These are phyloP conservation scores for Antigone vipio DNA, from an alignment of 2,113 vertebrate species.

Conservation along the genomic window DNA sequence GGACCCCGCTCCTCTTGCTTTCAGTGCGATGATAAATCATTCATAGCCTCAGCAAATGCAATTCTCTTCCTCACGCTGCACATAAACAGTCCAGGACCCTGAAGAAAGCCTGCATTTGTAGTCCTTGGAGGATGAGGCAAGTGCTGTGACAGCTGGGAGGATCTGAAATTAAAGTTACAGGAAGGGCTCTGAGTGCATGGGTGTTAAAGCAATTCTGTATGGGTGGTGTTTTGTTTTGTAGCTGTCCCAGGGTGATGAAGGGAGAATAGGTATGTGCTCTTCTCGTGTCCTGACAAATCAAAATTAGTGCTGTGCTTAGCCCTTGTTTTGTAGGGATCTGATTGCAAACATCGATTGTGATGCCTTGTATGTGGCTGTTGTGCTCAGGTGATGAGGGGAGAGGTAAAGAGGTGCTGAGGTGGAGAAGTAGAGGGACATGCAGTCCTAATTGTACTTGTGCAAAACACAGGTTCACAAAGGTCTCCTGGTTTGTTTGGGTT, in stretches of 20 bases:
- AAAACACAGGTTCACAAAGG: background rate
- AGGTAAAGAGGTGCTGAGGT: background rate
- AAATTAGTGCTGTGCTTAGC: background rate
- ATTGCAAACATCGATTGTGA: background rate
- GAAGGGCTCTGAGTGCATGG: background rate
- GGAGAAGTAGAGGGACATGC: background rate
- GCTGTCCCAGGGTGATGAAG: background rate
- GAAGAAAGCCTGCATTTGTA: constrained; percentile 37
- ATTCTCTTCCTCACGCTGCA: constrained; percentile 1
- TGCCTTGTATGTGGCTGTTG: background rate
- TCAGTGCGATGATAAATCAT: constrained; percentile 59
- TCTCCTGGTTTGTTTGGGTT: background rate
- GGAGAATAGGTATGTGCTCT: background rate
- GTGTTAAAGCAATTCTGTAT: background rate
- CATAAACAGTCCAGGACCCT: constrained; percentile 19
- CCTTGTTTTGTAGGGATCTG: background rate
- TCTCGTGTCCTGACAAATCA: background rate
- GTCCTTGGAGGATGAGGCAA: constrained; percentile 38
- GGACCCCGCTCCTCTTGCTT: constrained; percentile 45
- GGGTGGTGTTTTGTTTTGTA: background rate
- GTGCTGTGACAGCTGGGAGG: constrained; percentile 23
- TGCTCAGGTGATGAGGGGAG: background rate
- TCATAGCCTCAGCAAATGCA: constrained; percentile 53
- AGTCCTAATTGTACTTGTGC: background rate
- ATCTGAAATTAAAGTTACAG: constrained; percentile 8